Evolutionary conservation across 2,797 vertebrate species (phyloP), one percentile per base, ranked within the genome.

Genomic region (Chrosomus eos): DNA sequence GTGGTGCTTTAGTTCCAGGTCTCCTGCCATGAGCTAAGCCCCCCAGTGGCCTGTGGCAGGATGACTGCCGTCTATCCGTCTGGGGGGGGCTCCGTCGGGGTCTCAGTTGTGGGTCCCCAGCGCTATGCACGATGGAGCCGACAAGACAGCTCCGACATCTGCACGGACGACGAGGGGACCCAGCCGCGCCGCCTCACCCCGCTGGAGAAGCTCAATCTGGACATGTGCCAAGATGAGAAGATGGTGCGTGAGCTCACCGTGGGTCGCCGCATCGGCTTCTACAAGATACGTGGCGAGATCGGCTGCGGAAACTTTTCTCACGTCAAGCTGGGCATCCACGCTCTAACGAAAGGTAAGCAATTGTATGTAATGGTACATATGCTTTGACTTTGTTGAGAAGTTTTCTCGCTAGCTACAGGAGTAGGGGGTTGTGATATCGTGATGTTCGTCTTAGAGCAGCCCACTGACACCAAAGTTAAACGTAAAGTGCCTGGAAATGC

Each of bases 221-320:
- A 99, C 88, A 97, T 99, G 97, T 96, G 97, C 87, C 97, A 97
- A 79, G 97, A 99, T 87, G 97, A 99, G 88, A 98, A 96, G 91
- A 94, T 98, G 83, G 96, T 97, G 88, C 96, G 96, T 86, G 98
- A 99, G 94, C 92, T 99, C 89, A 96, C 97, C 0, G 91, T 99
- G 74, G 98, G 98, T 67, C 97, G 98, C 76, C 96, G 98, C 86
- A 96, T 99, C 18, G 97, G 97, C 88, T 98, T 99, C 93, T 99
- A 99, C 90, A 96, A 97, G 89, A 93, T 99, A 85, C 95, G 97
- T 16, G 98, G 98, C 38, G 97, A 99, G 91, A 97, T 99, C 4
- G 98, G 98, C 87, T 97, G 96, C 51, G 98, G 98, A 36, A 99
- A 99, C 93, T 99, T 99, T 87, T 99, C 98, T 0, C 98, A 98